Percentiles rank a stretch among this genome's conserved stretches.
These are phyloP conservation scores for Rhagologus leucostigma DNA, from an alignment of 2,113 vertebrate species.

Conservation along the genomic window DNA sequence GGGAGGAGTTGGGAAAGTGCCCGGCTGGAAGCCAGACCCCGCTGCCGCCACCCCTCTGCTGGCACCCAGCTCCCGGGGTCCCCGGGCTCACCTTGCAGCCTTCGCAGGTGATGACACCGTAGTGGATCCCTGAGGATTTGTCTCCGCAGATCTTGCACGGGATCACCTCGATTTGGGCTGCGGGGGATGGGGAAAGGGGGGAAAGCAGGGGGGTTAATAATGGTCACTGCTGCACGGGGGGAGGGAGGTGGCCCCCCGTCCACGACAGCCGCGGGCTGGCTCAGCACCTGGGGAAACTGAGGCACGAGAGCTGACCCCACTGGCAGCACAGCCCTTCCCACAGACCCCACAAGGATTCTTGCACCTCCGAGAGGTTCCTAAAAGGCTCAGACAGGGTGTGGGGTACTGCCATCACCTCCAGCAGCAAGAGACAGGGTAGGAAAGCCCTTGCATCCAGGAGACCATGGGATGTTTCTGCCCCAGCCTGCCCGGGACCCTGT, in stretches of 20 bases:
- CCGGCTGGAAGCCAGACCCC: rapidly evolving
- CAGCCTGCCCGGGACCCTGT: rapidly evolving
- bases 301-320: not conserved
- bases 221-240: rapidly evolving
- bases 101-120: slow-evolving; percentile 86
- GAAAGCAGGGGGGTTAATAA: not conserved
- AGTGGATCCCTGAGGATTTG: slow-evolving; percentile 92
- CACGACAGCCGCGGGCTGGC: rapidly evolving
- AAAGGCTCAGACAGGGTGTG: rapidly evolving
- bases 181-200: rapidly evolving
- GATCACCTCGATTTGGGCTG: slow-evolving; percentile 93
- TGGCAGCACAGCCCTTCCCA: not conserved
- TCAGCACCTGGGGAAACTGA: not conserved
- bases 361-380: not conserved
- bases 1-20: not conserved
- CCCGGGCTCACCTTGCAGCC: slow-evolving; percentile 68
- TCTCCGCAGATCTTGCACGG: slow-evolving; percentile 94
- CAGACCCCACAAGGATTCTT: not conserved
- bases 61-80: rapidly evolving
- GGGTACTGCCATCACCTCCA: not conserved
- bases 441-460: rapidly evolving
- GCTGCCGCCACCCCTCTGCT: rapidly evolving
- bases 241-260: rapidly evolving
- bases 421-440: not conserved
- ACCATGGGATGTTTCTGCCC: rapidly evolving